Percentiles rank a stretch among this genome's conserved stretches.
These are phyloP conservation scores for Diploscapter pachys DNA, from an alignment of 1,140 invertebrate species.

Conservation along the genomic window DNA sequence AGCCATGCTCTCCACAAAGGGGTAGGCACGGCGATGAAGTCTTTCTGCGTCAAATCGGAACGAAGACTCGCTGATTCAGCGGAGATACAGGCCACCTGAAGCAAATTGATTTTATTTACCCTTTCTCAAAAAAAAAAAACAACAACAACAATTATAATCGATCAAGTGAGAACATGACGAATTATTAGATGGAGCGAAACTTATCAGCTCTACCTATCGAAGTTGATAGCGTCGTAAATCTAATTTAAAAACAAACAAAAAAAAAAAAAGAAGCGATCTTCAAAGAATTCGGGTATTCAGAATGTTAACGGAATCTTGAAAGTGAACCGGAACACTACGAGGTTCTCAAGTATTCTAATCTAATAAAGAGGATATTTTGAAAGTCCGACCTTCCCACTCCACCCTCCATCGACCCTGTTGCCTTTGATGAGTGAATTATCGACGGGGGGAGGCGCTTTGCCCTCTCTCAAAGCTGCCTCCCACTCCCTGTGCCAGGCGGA, in stretches of 20 bases:
- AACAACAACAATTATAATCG: neutral
- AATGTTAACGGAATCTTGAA: too few relatives aligned
- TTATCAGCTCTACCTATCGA: too few relatives aligned
- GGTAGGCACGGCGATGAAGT: slow-evolving; percentile 22
- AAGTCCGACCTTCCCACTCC: slow-evolving; percentile 10
- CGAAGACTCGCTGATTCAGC: slow-evolving; percentile 20
- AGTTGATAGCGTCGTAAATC: too few relatives aligned
- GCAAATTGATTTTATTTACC: neutral
- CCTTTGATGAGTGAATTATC: slow-evolving; percentile 26
- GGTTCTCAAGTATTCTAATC: too few relatives aligned
- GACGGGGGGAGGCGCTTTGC: slow-evolving; percentile 13
- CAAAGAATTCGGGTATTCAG: too few relatives aligned
- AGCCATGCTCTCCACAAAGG: slow-evolving; percentile 31
- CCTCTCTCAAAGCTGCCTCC: neutral
- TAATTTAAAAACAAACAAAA: too few relatives aligned
- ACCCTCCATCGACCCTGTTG: slow-evolving; percentile 21
- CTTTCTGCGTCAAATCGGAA: slow-evolving; percentile 2
- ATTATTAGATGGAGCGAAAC: too few relatives aligned
- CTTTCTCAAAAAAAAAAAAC: neutral
- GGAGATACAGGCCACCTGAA: slow-evolving; percentile 24
- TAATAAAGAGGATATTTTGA: too few relatives aligned
- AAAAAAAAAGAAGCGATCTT: too few relatives aligned
- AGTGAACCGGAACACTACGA: too few relatives aligned
- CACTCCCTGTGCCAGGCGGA: slow-evolving; percentile 15
- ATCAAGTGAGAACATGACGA: too few relatives aligned